Evolutionary conservation across 2,797 vertebrate genomes (phyloP), one percentile per base, ranked within the genome.

Genomic region (Fringilla coelebs): DNA sequence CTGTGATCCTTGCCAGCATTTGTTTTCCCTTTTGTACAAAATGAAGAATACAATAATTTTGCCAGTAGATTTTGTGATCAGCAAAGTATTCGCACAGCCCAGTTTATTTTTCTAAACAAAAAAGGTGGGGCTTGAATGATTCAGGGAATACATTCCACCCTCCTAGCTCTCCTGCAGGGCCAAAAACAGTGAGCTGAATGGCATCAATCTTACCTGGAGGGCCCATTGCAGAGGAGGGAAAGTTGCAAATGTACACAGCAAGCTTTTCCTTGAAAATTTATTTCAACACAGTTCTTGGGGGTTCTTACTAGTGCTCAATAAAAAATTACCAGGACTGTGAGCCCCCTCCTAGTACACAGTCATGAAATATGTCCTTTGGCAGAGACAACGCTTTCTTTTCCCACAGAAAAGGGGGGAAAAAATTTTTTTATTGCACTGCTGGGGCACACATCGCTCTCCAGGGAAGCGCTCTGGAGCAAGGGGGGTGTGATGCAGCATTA

Each of bases 31-130:
- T 97, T 96, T 90, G 89, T 87, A 95, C 95, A 76, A 77, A 94
- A 95, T 67, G 84, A 97, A 94, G 93, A 94, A 89, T 52, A 79
- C 40, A 71, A 60, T 87, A 40, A 94, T 84, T 88, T 90, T 96
- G 96, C 97, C 97, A 97, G 90, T 79, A 94, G 93, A 97, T 98
- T 96, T 92, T 97, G 96, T 95, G 97, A 98, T 96, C 93, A 49
- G 82, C 82, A 82, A 97, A 97, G 82, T 95, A 97, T 97, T 95
- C 97, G 92, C 75, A 92, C 91, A 95, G 70, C 57, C 74, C 85
- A 58, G 62, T 96, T 97, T 96, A 63, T 95, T 96, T 97, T 96
- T 97, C 95, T 97, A 97, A 97, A 97, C 90, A 94, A 90, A 95
- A 96, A 83, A 93, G 97, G 95, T 92, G 94, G 95, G 93, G 65